A percentile compares a stretch with the other conserved stretches of the same genome.
phyloP scores from a whole-genome alignment of 2,797 vertebrate genomes.

The Oophaga sylvatica region DNA sequence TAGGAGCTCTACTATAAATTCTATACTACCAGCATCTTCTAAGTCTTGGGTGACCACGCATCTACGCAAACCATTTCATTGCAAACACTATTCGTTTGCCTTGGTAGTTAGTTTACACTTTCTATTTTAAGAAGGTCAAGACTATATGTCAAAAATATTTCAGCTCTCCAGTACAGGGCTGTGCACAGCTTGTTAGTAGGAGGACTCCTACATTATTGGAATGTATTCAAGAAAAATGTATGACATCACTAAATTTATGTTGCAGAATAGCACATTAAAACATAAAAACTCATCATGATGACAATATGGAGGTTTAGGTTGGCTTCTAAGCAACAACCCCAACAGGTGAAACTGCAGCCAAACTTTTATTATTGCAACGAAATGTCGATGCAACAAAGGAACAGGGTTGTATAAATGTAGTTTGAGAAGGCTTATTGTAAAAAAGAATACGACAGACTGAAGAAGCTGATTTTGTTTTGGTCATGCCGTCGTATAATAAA shows the following conservation, averaged over 20 bases:
- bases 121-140: constrained; percentile 8
- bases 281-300: constrained; percentile 22
- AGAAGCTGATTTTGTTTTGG: neutral
- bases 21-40: neutral
- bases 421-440: neutral
- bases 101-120: neutral
- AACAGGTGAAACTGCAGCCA: constrained; percentile 10
- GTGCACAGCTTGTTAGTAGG: constrained; percentile 30
- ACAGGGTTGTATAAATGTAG: too few relatives aligned
- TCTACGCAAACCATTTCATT: neutral
- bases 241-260: constrained; percentile 28
- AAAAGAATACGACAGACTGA: neutral
- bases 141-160: constrained; percentile 2
- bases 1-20: neutral
- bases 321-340: neutral
- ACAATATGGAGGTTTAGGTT: constrained; percentile 25
- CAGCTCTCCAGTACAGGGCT: neutral
- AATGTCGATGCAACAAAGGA: neutral
- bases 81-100: neutral
- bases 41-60: neutral
- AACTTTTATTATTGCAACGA: constrained; percentile 8
- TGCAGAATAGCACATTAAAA: constrained; percentile 17
- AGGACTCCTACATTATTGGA: constrained; percentile 30
- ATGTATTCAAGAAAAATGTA: constrained; percentile 14
- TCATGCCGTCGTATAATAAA: neutral